These are phyloP conservation scores for Turritopsis dohrnii DNA, from an alignment of 30 jellyfish, hydroid and myxozoan species.

Conservation along the genomic window DNA sequence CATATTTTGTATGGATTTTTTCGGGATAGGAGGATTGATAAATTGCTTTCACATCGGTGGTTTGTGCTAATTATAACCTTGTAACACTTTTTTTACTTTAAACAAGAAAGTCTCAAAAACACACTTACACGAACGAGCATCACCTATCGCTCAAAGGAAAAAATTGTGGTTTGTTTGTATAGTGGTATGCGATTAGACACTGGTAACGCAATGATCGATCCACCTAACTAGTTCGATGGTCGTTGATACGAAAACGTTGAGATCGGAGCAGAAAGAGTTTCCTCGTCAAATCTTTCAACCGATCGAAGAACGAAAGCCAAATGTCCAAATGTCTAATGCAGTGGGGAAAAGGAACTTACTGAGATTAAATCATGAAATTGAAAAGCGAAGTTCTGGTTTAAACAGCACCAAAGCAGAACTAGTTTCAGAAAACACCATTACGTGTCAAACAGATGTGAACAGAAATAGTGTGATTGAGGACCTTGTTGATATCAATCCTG, in stretches of 20 bases:
- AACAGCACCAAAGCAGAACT: background rate
- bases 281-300: background rate
- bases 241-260: background rate
- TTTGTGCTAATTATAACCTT: background rate
- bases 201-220: background rate
- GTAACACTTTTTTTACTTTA: background rate
- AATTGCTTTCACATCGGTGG: background rate
- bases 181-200: background rate
- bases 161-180: background rate
- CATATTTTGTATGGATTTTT: background rate
- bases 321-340: constrained; percentile 3
- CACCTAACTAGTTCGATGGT: background rate
- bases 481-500: constrained; percentile 1
- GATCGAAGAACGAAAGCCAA: background rate
- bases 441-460: constrained; percentile 25
- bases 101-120: background rate
- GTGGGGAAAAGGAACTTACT: constrained; percentile 23
- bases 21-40: background rate
- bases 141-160: background rate
- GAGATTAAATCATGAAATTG: constrained; percentile 8
- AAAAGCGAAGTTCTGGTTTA: constrained; percentile 7
- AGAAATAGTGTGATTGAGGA: constrained; percentile 21
- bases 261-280: background rate
- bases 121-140: background rate
- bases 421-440: background rate